Conservation (phyloP, 2,888 invertebrate genomes). For the Invenusta paracnida region DNA sequence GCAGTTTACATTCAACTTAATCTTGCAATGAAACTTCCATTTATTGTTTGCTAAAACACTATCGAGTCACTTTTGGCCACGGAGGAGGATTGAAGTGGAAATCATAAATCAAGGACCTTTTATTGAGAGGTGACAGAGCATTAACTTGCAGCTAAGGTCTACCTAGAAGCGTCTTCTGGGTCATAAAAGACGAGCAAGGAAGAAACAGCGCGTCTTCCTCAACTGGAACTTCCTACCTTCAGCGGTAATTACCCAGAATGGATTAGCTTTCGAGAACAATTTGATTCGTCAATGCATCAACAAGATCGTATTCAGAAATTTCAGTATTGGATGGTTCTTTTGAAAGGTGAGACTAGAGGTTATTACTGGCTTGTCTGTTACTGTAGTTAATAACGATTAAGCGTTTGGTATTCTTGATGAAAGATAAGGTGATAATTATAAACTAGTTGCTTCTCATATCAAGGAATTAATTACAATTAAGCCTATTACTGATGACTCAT, state of each 20-base stretch:
- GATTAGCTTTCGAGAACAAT: background rate
- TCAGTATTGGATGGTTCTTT: background rate
- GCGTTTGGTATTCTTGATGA: background rate
- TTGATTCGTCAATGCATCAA: background rate
- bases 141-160: background rate
- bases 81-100: background rate
- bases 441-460: too few relatives aligned
- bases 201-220: too few relatives aligned
- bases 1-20: too few relatives aligned
- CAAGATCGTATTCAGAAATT: background rate
- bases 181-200: too few relatives aligned
- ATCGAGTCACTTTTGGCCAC: background rate
- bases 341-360: background rate
- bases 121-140: background rate
- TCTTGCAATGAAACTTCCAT: too few relatives aligned
- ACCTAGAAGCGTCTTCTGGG: background rate
- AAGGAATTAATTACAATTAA: background rate
- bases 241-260: background rate
- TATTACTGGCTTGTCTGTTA: background rate
- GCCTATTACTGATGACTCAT: background rate
- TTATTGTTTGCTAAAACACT: background rate
- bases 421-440: background rate
- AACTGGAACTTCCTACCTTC: background rate
- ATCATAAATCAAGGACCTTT: background rate
- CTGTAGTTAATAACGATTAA: background rate